phyloP scores from a whole-genome alignment of 2,113 vertebrate species.

The Cryptomyrus ogoouensis region DNA sequence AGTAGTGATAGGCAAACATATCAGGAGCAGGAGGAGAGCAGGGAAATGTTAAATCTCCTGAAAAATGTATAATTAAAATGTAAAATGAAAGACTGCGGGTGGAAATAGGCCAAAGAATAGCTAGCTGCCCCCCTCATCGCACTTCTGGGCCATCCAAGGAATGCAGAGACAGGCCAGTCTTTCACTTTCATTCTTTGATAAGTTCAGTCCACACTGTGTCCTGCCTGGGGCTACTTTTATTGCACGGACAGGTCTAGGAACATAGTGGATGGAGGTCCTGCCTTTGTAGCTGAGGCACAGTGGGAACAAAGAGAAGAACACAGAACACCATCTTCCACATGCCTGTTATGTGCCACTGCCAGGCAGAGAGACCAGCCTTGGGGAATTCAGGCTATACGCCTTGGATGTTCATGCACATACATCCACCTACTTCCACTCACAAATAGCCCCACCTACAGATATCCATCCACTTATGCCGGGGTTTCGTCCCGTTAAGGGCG shows the following conservation, averaged over 20 bases:
- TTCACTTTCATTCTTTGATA: background rate
- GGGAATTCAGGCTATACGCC: background rate
- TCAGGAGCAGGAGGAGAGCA: background rate
- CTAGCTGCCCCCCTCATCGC: background rate
- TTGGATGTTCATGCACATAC: background rate
- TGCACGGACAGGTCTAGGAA: background rate
- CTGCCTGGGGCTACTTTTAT: slow-evolving; percentile 8
- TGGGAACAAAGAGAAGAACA: background rate
- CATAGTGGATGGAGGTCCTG: background rate
- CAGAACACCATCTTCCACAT: background rate
- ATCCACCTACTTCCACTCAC: background rate
- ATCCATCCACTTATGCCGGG: background rate
- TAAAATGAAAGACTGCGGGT: background rate
- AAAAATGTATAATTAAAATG: background rate
- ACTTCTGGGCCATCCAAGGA: background rate
- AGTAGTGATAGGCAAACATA: background rate
- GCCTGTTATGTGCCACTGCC: background rate
- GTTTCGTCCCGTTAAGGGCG: background rate
- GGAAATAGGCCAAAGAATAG: background rate
- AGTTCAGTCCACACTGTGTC: background rate
- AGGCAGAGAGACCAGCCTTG: background rate
- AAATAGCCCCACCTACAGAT: background rate
- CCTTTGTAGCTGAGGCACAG: background rate
- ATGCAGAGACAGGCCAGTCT: background rate
- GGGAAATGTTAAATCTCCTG: background rate